Conservation (phyloP, 2,797 vertebrate genomes). For the Synaphobranchus kaupii region DNA sequence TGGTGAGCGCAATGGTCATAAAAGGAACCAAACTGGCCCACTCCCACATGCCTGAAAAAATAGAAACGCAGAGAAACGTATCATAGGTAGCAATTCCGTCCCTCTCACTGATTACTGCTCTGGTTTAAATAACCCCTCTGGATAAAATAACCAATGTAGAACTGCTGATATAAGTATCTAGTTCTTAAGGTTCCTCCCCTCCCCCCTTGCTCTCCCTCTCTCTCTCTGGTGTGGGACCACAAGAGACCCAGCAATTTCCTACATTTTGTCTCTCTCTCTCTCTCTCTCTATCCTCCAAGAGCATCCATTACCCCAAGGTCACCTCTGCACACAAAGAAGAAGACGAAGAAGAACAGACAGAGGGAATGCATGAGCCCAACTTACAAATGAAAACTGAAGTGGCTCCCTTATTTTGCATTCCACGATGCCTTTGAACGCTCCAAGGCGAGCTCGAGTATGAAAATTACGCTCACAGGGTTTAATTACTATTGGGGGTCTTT, state of each 20-base stretch:
- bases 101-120: constrained; percentile 57
- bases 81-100: constrained; percentile 58
- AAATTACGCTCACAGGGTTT: constrained; percentile 29
- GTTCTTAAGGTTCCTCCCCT: background rate
- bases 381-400: background rate
- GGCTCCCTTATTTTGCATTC: constrained; percentile 24
- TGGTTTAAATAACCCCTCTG: constrained; percentile 45
- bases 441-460: background rate
- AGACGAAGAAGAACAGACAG: background rate
- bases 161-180: constrained; percentile 43
- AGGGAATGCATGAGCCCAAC: background rate
- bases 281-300: background rate
- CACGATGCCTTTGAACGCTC: background rate
- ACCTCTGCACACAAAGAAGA: background rate
- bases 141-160: constrained; percentile 21
- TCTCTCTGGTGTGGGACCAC: background rate
- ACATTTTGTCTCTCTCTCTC: background rate
- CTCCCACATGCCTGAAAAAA: constrained; percentile 51
- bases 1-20: constrained; percentile 47
- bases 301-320: background rate
- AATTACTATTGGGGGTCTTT: constrained; percentile 34
- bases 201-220: no score
- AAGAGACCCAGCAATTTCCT: background rate
- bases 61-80: constrained; percentile 63
- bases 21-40: constrained; percentile 59